phyloP scores from a whole-genome alignment of 2,113 vertebrate genomes.

The Bufo gargarizans region DNA sequence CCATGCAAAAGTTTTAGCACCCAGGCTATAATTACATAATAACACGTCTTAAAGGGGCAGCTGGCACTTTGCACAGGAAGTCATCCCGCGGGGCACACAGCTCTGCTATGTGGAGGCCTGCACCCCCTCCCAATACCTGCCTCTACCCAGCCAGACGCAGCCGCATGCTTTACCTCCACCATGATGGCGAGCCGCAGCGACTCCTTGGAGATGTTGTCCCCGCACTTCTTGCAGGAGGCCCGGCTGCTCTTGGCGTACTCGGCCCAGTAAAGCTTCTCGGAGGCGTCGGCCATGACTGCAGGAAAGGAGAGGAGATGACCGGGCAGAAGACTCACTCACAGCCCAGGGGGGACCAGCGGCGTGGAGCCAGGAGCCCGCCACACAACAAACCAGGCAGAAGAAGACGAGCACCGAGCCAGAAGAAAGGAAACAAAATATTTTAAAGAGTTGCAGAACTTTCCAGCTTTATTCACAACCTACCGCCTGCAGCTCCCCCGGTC shows the following conservation, averaged over 20 bases:
- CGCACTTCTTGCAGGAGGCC: conserved; percentile 94
- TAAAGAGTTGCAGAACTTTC: neutral
- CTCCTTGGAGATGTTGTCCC: conserved; percentile 90
- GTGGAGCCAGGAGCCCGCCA: conserved; percentile 39
- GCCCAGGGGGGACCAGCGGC: neutral
- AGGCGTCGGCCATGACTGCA: conserved; percentile 81
- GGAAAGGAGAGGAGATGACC: neutral
- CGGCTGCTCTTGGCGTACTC: conserved; percentile 96
- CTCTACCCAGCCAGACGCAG: neutral
- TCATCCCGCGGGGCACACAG: neutral
- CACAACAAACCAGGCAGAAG: neutral
- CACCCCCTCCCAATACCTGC: too few species aligned
- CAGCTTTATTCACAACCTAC: conserved; percentile 53
- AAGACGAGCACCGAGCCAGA: neutral
- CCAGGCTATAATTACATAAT: neutral
- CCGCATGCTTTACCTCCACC: conserved; percentile 84
- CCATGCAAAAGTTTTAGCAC: neutral
- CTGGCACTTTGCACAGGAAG: neutral
- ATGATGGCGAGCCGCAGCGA: conserved; percentile 93
- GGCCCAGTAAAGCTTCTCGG: conserved; percentile 87
- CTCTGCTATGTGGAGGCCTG: too few species aligned
- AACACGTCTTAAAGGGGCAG: neutral
- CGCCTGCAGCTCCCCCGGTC: conserved; percentile 77
- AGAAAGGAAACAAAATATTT: too few species aligned
- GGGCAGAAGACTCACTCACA: neutral